Conservation (phyloP, 2,888 invertebrate genomes). For the Mesoligia furuncula region DNA sequence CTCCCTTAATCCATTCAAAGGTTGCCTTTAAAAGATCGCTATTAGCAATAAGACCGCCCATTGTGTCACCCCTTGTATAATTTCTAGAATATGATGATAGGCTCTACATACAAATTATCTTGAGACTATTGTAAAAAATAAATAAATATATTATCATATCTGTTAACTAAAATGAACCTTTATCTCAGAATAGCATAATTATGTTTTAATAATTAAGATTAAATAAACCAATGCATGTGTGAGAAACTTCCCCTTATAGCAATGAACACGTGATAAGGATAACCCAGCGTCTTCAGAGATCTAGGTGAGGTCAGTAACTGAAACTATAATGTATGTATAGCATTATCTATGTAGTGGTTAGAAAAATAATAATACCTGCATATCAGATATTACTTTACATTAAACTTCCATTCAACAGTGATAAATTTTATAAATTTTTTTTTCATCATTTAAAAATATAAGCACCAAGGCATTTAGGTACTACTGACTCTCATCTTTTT, state of each 20-base stretch:
- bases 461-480: background rate
- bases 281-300: conserved; percentile 68
- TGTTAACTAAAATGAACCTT: background rate
- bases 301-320: conserved; percentile 71
- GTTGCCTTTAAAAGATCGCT: no score
- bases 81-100: background rate
- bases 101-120: background rate
- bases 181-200: background rate
- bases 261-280: conserved; percentile 68
- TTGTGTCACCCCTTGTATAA: no score
- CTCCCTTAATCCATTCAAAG: no score
- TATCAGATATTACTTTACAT: conserved; percentile 32
- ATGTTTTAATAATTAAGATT: conserved; percentile 6
- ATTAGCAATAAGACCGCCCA: no score
- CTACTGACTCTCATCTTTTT: background rate
- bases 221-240: conserved; percentile 19
- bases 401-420: conserved; percentile 16
- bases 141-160: background rate
- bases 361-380: conserved; percentile 32
- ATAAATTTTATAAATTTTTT: background rate
- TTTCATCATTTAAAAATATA: background rate
- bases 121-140: conserved; percentile 2
- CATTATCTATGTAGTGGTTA: conserved; percentile 23
- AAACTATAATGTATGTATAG: conserved; percentile 26
- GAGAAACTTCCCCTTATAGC: conserved; percentile 44